Evolutionary conservation across 2,888 invertebrate species (phyloP).

Genomic region (Lithophane semibrunnea): DNA sequence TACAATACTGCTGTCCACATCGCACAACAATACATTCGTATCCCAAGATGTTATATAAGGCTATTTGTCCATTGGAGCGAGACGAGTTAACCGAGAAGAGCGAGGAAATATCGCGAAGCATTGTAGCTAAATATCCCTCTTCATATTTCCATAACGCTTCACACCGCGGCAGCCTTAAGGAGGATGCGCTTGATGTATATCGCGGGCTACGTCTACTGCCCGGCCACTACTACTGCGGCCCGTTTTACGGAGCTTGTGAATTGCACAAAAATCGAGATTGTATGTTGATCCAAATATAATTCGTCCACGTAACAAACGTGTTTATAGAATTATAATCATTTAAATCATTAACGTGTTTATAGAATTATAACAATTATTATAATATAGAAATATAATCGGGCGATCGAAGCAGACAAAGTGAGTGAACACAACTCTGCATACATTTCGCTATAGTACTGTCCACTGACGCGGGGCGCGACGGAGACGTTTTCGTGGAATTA

Average conservation of each 20-base stretch:
- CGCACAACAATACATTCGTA: slow-evolving; percentile 1
- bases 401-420: no score
- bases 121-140: not conserved
- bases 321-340: not conserved
- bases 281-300: not conserved
- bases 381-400: no score
- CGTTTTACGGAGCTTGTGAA: no score
- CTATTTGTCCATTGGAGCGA: not conserved
- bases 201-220: no score
- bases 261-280: no score
- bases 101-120: not conserved
- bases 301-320: not conserved
- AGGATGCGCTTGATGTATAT: not conserved
- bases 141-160: not conserved
- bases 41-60: slow-evolving; percentile 1
- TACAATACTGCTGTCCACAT: slow-evolving; percentile 9
- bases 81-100: not conserved
- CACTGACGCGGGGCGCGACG: no score
- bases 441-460: no score
- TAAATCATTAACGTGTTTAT: no score
- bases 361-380: no score
- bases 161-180: no score
- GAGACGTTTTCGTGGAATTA: not conserved
- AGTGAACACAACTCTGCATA: no score
- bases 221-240: no score